Evolutionary conservation across 2,113 vertebrate species (phyloP), one percentile per base, ranked within the genome.

Genomic region (Burhinus bistriatus): DNA sequence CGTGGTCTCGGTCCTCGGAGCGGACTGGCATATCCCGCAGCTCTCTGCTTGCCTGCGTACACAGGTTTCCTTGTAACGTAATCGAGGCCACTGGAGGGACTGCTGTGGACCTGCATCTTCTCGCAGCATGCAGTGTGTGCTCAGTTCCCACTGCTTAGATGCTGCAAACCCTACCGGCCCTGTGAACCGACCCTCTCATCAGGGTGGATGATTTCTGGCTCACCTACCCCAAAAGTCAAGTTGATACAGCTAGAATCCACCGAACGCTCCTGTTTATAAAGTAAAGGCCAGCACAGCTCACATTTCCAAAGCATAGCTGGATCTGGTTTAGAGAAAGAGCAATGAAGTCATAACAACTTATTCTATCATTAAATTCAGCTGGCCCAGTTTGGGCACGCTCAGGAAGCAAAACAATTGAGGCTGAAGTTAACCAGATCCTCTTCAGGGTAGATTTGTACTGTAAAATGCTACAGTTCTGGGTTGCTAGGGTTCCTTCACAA

Each of bases 401-500:
- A 85, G 42, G 66, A 92, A 92, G 32, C 16, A 75, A 86, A 95
- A 44, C 42, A 95, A 47, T 25, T 19, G 70, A 85, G 71, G 82
- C 38, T 93, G 89, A 95, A 93, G 91, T 79, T 91, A 95, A 92
- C 59, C 87, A 97, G 91, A 85, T 5, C 17, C 26, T 70, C 80
- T 77, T 59, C 38, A 59, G 84, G 32, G 32, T 42, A 88, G 49
- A 77, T 58, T 80, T 93, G 38, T 85, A n/a, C 62, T 51, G 22
- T 52, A 73, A 95, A 91, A 76, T 54, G 22, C 58, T 97, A 86
- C 92, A 94, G 34, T 95, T 80, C 4, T 21, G 68, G 30, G 27
- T 85, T 82, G 83, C 97, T 95, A 84, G 79, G 64, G 93, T 88
- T 89, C 70, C 95, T 96, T 96, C 92, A 93, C 95, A 96, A 95